Conservation (phyloP, 2,888 invertebrate genomes). For the Cantharis lateralis region DNA sequence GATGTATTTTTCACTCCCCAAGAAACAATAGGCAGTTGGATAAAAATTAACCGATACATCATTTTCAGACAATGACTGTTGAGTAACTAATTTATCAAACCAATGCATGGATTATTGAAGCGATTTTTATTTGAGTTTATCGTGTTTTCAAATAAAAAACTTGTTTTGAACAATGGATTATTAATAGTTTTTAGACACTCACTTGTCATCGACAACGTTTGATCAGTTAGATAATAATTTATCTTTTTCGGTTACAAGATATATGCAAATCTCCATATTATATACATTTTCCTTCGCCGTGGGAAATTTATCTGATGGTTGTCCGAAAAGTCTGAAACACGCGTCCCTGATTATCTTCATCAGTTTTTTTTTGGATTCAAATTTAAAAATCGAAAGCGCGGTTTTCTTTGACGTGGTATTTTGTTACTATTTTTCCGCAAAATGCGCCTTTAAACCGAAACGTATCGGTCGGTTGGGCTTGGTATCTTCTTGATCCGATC, state of each 20-base stretch:
- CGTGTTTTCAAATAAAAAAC: not conserved
- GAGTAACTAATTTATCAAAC: not conserved
- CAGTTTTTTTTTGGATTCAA: too few relatives aligned
- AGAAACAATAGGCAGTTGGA: not conserved
- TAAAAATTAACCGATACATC: not conserved
- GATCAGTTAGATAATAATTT: not conserved
- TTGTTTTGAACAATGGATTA: not conserved
- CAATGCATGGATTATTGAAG: not conserved
- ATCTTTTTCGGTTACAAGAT: not conserved
- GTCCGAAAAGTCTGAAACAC: not conserved
- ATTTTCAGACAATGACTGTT: not conserved
- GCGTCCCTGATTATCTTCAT: not conserved
- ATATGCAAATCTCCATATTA: not conserved
- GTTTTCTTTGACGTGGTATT: slow-evolving; percentile 16
- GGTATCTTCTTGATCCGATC: slow-evolving; percentile 37
- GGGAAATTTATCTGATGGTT: not conserved
- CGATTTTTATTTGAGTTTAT: not conserved
- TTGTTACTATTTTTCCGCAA: slow-evolving; percentile 7
- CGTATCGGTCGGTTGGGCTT: slow-evolving; percentile 23
- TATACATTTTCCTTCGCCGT: not conserved
- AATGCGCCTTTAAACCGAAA: slow-evolving; percentile 4
- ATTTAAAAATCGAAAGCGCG: not conserved
- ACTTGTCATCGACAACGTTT: not conserved
- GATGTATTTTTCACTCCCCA: not conserved
- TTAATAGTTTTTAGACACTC: not conserved